Conservation (phyloP, 2,797 vertebrate genomes). For the Enteromius fasciolatus region DNA sequence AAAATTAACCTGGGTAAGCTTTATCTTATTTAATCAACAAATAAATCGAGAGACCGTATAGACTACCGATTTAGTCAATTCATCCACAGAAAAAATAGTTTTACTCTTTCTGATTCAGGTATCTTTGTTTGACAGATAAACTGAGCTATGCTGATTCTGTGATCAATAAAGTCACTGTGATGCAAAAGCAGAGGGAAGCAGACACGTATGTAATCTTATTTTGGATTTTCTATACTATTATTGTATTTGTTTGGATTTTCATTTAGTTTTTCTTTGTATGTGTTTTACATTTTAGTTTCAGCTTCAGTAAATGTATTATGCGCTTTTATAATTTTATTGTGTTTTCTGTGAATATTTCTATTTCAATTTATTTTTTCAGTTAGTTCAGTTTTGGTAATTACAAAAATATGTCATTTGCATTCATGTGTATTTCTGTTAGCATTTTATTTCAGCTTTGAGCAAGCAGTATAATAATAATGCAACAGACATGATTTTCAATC, state of each 20-base stretch:
- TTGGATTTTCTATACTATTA: neutral
- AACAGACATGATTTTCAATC: neutral
- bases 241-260: neutral
- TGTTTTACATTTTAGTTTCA: neutral
- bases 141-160: slow-evolving; percentile 86
- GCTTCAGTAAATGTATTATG: neutral
- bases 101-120: neutral
- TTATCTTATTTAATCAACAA: neutral
- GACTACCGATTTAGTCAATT: neutral
- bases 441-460: neutral
- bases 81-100: neutral
- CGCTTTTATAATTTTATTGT: neutral
- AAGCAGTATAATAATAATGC: neutral
- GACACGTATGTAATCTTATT: slow-evolving; percentile 81
- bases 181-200: slow-evolving; percentile 88
- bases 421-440: neutral
- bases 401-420: neutral
- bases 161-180: slow-evolving; percentile 89
- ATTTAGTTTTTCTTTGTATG: neutral
- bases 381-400: neutral
- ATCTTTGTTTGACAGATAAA: slow-evolving; percentile 77
- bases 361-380: neutral
- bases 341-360: neutral
- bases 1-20: slow-evolving; percentile 94
- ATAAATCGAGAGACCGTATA: neutral